Evolutionary conservation across 2,797 vertebrate species (phyloP).

Genomic region (Ctenopoma kingsleyae): DNA sequence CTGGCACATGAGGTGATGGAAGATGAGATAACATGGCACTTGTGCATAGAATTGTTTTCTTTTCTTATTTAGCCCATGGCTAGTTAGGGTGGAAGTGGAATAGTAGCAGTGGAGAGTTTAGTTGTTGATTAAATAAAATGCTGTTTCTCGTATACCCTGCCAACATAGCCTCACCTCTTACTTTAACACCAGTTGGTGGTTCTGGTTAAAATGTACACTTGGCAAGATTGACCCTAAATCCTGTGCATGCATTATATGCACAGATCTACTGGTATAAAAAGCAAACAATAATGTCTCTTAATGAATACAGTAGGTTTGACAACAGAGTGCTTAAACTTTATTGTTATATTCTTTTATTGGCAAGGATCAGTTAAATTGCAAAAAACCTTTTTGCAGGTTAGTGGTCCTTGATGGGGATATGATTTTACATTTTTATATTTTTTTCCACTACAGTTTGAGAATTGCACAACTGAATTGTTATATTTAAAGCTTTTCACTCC

Average conservation of each 20-base stretch:
- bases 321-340: no score
- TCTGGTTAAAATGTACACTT: slow-evolving; percentile 2
- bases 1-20: slow-evolving; percentile 68
- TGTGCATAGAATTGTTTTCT: slow-evolving; percentile 54
- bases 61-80: slow-evolving; percentile 67
- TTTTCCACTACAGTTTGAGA: not conserved
- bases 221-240: not conserved
- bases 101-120: slow-evolving; percentile 7
- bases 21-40: slow-evolving; percentile 70
- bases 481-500: not conserved
- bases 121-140: slow-evolving; percentile 45
- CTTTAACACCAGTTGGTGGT: not conserved
- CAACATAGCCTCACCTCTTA: slow-evolving; percentile 4
- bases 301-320: no score
- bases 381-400: not conserved
- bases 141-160: slow-evolving; percentile 22
- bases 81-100: slow-evolving; percentile 42
- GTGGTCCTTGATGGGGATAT: no score
- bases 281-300: not conserved
- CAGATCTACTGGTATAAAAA: not conserved
- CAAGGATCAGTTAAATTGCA: not conserved
- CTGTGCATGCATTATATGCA: not conserved
- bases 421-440: not conserved
- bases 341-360: no score
- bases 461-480: no score